These are phyloP conservation scores for Oncorhynchus keta DNA, from an alignment of 2,113 vertebrate genomes.

Conservation along the genomic window DNA sequence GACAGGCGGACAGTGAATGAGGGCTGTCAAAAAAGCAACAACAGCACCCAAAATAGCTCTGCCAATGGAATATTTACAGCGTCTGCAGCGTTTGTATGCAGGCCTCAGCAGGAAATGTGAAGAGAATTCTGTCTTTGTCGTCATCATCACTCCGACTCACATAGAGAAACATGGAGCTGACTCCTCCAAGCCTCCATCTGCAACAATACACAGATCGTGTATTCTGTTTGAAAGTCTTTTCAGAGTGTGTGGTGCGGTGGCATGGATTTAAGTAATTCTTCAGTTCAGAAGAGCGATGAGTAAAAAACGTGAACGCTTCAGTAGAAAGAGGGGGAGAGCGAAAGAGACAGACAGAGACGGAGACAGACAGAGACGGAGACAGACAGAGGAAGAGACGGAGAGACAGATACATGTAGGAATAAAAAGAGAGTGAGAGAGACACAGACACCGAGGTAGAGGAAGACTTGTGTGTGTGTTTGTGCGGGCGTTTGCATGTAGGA, in stretches of 20 bases:
- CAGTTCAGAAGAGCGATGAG: background rate
- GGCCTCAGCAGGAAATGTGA: conserved; percentile 37
- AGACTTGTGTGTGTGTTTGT: conserved; percentile 19
- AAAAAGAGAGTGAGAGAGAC: background rate
- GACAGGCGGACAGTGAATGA: background rate
- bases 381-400: conserved; percentile 31
- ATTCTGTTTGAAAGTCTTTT: conserved; percentile 52
- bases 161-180: background rate
- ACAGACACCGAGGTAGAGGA: conserved; percentile 20
- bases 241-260: conserved; percentile 12
- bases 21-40: background rate
- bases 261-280: conserved; percentile 41
- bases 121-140: conserved; percentile 15
- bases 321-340: background rate
- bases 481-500: background rate
- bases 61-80: conserved; percentile 5
- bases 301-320: background rate
- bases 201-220: conserved; percentile 32
- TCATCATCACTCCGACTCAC: background rate
- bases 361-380: background rate
- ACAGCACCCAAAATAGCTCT: background rate
- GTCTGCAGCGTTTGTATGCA: conserved; percentile 14
- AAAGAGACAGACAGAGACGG: background rate
- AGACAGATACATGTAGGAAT: background rate
- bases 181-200: background rate